These are phyloP conservation scores for Speoplatyrhinus poulsoni DNA, from an alignment of 2,113 vertebrate genomes.

Conservation along the genomic window DNA sequence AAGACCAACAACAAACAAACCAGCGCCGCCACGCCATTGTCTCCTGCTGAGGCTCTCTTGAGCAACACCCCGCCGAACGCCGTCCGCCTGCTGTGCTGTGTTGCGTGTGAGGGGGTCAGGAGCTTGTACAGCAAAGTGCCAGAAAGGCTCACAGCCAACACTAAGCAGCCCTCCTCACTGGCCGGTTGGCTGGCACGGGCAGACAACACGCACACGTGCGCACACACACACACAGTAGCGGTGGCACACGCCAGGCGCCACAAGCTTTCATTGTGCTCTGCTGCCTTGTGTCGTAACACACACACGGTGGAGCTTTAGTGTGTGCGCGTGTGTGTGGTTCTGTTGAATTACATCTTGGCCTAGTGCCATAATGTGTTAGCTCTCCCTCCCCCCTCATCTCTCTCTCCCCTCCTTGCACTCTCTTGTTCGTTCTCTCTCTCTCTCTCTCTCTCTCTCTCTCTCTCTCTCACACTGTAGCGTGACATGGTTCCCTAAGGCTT, in stretches of 20 bases:
- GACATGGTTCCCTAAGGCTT: too few relatives aligned
- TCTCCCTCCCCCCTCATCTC: not conserved
- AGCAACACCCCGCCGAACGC: too few relatives aligned
- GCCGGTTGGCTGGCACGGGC: not conserved
- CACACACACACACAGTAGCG: not conserved
- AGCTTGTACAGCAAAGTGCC: too few relatives aligned
- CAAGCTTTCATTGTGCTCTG: not conserved
- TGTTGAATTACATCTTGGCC: not conserved
- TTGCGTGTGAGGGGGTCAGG: too few relatives aligned
- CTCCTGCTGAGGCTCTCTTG: too few relatives aligned
- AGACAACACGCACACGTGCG: not conserved
- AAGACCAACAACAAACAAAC: too few relatives aligned
- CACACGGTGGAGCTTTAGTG: not conserved
- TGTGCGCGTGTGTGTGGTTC: not conserved
- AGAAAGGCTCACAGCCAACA: too few relatives aligned
- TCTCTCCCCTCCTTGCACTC: not conserved
- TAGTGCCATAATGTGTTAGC: not conserved
- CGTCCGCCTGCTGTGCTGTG: too few relatives aligned
- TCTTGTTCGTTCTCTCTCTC: not conserved
- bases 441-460: not conserved
- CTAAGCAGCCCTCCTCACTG: too few relatives aligned
- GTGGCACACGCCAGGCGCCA: not conserved
- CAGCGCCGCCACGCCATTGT: too few relatives aligned
- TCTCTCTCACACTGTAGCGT: not conserved
- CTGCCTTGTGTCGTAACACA: slow-evolving; percentile 1